phyloP scores from a whole-genome alignment of 92 coral and sea anemone species.

The Anthopleura xanthogrammica region DNA sequence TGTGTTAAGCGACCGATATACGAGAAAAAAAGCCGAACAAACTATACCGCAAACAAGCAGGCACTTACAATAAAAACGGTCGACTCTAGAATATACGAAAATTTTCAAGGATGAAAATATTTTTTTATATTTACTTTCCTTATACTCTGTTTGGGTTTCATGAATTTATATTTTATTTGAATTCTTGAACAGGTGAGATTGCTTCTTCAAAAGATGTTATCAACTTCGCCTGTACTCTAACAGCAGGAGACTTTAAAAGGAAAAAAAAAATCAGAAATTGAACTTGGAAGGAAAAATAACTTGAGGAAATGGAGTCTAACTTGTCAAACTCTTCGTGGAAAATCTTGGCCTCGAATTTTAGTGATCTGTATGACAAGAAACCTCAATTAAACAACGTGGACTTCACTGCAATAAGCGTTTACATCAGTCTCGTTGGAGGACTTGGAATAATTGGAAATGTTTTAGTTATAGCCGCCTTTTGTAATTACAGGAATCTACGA shows the following conservation, averaged over 20 bases:
- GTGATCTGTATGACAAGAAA: background rate
- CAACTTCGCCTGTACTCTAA: background rate
- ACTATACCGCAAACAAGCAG: background rate
- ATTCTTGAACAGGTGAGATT: background rate
- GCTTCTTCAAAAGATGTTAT: background rate
- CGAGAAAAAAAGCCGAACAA: background rate
- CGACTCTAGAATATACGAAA: background rate
- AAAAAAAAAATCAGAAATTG: background rate
- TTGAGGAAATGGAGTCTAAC: background rate
- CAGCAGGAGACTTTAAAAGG: background rate
- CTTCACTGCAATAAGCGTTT: slow-evolving; percentile 45
- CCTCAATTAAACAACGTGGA: slow-evolving; percentile 6
- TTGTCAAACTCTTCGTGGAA: slow-evolving; percentile 8
- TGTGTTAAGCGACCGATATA: background rate
- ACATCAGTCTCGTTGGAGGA: slow-evolving; percentile 64
- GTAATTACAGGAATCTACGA: slow-evolving; percentile 52
- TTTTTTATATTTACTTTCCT: background rate
- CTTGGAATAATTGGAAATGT: slow-evolving; percentile 77
- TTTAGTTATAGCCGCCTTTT: slow-evolving; percentile 66
- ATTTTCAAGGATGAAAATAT: background rate
- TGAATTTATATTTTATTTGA: background rate
- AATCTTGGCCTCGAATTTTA: background rate
- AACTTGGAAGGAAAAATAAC: background rate
- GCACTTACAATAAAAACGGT: background rate
- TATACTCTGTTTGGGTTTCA: background rate